Percentiles rank a stretch among this genome's conserved stretches.
Conservation (phyloP, 2,113 vertebrate species). For the Cardinalis cardinalis region DNA sequence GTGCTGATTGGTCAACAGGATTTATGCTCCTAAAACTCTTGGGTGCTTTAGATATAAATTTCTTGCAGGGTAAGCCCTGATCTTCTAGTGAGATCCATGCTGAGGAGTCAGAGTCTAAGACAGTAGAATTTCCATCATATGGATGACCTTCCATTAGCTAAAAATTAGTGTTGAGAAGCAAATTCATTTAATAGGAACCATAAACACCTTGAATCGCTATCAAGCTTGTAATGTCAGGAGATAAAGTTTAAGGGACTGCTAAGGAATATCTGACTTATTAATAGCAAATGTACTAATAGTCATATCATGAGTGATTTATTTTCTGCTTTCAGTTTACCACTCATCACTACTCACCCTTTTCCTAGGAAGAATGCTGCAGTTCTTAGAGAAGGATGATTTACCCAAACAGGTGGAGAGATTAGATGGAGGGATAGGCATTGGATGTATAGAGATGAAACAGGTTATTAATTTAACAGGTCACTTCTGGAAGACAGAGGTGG, state of each 20-base stretch:
- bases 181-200: background rate
- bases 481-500: background rate
- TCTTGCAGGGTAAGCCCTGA: background rate
- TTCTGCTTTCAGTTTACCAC: background rate
- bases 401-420: background rate
- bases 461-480: background rate
- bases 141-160: background rate
- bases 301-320: background rate
- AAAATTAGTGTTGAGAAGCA: background rate
- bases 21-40: conserved; percentile 10
- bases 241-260: background rate
- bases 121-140: background rate
- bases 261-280: background rate
- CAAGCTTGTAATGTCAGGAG: background rate
- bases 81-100: background rate
- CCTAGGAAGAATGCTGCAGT: background rate
- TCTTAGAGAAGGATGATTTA: background rate
- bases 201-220: background rate
- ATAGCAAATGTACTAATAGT: background rate
- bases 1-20: background rate
- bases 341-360: background rate
- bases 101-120: background rate
- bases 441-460: background rate
- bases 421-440: background rate
- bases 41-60: background rate